Percentiles rank a stretch among this genome's conserved stretches.
Conservation (phyloP, 1,140 invertebrate genomes). For the Dendrolimus kikuchii region DNA sequence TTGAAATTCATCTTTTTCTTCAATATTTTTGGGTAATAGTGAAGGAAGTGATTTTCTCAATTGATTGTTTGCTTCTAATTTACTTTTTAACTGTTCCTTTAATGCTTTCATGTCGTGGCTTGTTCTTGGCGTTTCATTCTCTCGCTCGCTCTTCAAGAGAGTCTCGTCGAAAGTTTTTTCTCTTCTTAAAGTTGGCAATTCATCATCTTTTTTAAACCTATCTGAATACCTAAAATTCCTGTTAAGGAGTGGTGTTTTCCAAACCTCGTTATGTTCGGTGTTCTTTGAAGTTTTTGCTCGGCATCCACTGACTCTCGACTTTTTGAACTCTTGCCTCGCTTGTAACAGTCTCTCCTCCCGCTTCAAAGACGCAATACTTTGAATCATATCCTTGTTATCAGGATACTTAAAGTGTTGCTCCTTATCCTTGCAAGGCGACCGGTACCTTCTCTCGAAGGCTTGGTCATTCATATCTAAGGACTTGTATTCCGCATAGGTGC, state of each 20-base stretch:
- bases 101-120: slow-evolving; percentile 53
- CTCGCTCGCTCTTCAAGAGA: slow-evolving; percentile 41
- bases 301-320: slow-evolving; percentile 58
- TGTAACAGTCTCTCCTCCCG: slow-evolving; percentile 63
- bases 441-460: slow-evolving; percentile 57
- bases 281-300: slow-evolving; percentile 59
- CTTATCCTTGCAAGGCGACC: slow-evolving; percentile 59
- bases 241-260: slow-evolving; percentile 60
- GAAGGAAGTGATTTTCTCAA: slow-evolving; percentile 71
- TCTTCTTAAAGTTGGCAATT: slow-evolving; percentile 52
- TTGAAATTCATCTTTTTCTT: slow-evolving; percentile 79
- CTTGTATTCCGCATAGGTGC: slow-evolving; percentile 49
- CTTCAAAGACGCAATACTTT: slow-evolving; percentile 57
- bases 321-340: slow-evolving; percentile 55
- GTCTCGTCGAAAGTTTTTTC: slow-evolving; percentile 70
- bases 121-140: slow-evolving; percentile 43
- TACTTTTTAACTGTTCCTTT: slow-evolving; percentile 51
- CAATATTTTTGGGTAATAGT: slow-evolving; percentile 72
- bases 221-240: slow-evolving; percentile 69
- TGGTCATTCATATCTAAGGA: slow-evolving; percentile 49
- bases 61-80: slow-evolving; percentile 43
- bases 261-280: slow-evolving; percentile 50
- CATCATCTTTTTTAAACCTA: slow-evolving; percentile 59
- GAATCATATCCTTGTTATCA: slow-evolving; percentile 59
- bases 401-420: slow-evolving; percentile 60